Base-by-base conservation (phyloP, 2,113 vertebrate species). In the Ictalurus punctatus region DNA sequence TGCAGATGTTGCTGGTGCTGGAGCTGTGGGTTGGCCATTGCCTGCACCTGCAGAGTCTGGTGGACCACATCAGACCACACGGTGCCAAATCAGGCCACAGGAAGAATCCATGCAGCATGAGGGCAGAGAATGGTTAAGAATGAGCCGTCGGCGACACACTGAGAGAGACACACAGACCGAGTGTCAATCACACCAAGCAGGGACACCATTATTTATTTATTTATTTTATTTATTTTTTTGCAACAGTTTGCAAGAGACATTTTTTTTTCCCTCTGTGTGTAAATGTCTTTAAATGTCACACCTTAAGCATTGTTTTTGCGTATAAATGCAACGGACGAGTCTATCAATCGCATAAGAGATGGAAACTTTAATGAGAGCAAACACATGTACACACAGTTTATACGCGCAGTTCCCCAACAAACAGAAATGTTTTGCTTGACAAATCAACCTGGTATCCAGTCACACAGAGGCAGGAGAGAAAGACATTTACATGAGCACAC, bases 1-100 rank as follows among this genome's bases (percentile, higher is more conserved):
- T 21, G 76, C 59, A 9, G 94, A 95, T 92, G 96, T 92, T 91
- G 97, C 94, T 90, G 95, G 94, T 86, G 95, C 91, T 56, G 37
- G 59, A 59, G 69, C 59, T 37, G 61, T 8, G 54, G 87, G 95
- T 88, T 97, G 95, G 89, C 97, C 91, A 61, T 98, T 97, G 93
- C 96, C 91, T 94, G 93, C 95, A 93, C 97, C 97, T 94, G 98
- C 96, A 87, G 98, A 96, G 95, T 99, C 98, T 99, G 95, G 52
- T 69, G 86, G 83, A 78, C 86, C 87, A 87, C 86, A 54, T 82
- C 44, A 56, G 37, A 61, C 87, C 90, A 58, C 69, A 87, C 34
- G 19, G 34, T 37, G 34, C 73, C 44, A 69, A 91, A 37, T 88
- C 92, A 90, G 89, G 87, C 93, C 87, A 61, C 6, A 59, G 65